Evolutionary conservation across 2,797 vertebrate genomes (phyloP).

Genomic region (Dromococcyx pavoninus): DNA sequence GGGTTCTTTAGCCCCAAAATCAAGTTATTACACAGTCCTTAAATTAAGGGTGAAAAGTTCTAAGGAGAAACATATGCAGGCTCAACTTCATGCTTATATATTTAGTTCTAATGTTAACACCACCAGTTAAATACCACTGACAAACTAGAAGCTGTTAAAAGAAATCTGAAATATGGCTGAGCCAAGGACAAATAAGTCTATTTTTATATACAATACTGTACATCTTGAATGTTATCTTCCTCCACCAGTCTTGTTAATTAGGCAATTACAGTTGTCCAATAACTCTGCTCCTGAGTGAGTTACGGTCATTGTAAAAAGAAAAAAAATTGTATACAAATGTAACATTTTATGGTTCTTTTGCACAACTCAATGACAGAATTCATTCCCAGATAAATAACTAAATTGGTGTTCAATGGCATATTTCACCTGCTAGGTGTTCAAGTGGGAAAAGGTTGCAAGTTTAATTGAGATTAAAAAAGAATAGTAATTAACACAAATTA

Average conservation of each 20-base stretch:
- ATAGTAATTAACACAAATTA: background rate
- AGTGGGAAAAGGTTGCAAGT: background rate
- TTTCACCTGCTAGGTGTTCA: background rate
- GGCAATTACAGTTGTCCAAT: background rate
- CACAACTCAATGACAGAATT: background rate
- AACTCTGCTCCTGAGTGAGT: background rate
- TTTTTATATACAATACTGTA: background rate
- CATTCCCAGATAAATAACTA: background rate
- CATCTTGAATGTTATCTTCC: constrained; percentile 4
- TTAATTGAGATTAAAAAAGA: background rate
- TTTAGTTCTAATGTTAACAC: background rate
- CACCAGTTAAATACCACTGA: background rate
- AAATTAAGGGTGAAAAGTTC: background rate
- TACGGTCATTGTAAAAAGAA: background rate
- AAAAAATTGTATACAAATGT: constrained; percentile 7
- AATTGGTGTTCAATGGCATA: background rate
- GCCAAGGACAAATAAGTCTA: background rate
- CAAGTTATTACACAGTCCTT: background rate
- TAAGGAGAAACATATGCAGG: background rate
- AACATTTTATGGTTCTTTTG: background rate
- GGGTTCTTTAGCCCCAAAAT: no score
- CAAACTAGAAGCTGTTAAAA: background rate
- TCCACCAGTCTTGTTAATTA: constrained; percentile 8
- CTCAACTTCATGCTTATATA: background rate
- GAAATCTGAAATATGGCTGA: background rate